Evolutionary conservation across 1,140 invertebrate species (phyloP).

Genomic region (Atta colombica): DNA sequence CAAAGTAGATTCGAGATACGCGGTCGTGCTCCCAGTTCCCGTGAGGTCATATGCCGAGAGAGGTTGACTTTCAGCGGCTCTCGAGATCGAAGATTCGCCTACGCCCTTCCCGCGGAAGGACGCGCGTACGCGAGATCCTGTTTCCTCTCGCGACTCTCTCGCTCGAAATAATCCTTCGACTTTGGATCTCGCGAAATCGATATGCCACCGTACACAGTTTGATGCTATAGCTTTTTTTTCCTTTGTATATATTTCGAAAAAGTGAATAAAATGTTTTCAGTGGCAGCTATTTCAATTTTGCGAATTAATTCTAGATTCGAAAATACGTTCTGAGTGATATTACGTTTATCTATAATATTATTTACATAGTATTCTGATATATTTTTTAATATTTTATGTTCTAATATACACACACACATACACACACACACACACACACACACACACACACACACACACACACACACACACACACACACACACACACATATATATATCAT

Average conservation of each 20-base stretch:
- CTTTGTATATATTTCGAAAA: neutral
- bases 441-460: too few species aligned
- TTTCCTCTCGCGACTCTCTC: constrained; percentile 61
- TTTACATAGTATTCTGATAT: neutral
- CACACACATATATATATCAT: neutral
- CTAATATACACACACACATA: neutral
- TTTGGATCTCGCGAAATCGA: constrained; percentile 62
- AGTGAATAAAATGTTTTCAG: neutral
- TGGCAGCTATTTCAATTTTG: neutral
- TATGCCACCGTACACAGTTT: constrained; percentile 49
- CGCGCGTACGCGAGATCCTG: constrained; percentile 67
- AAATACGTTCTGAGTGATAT: neutral
- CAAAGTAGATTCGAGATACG: constrained; percentile 85
- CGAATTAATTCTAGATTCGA: neutral
- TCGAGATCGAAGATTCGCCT: constrained; percentile 84
- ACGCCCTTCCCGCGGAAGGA: constrained; percentile 77
- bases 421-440: too few species aligned
- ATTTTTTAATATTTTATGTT: neutral
- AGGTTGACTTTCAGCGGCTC: constrained; percentile 75
- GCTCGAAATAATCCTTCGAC: constrained; percentile 68
- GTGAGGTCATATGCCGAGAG: constrained; percentile 74
- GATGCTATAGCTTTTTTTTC: constrained; percentile 3
- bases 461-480: too few species aligned
- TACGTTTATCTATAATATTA: neutral
- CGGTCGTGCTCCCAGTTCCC: constrained; percentile 81